Conservation (phyloP, 1,140 invertebrate genomes). For the Pararge aegeria region DNA sequence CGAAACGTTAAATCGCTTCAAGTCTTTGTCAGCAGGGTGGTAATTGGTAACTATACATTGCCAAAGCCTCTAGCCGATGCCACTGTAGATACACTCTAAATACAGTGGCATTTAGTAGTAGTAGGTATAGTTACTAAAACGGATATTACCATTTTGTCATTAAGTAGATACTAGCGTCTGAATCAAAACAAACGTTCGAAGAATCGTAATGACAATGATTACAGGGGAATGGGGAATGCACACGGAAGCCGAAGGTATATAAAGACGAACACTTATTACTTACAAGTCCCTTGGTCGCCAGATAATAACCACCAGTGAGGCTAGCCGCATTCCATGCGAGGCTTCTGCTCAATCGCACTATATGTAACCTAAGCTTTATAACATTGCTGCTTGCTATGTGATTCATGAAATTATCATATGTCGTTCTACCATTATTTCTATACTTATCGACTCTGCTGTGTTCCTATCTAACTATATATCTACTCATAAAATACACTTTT, state of each 20-base stretch:
- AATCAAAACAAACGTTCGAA: slow-evolving; percentile 15
- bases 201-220: slow-evolving; percentile 18
- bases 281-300: slow-evolving; percentile 21
- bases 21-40: too few relatives aligned
- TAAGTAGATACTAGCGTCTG: neutral
- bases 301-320: slow-evolving; percentile 33
- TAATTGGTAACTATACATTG: too few relatives aligned
- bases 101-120: too few relatives aligned
- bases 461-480: too few relatives aligned
- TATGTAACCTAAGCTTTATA: slow-evolving; percentile 12
- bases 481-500: too few relatives aligned
- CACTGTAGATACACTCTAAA: too few relatives aligned
- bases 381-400: neutral
- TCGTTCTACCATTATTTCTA: too few relatives aligned
- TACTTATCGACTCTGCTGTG: too few relatives aligned
- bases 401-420: too few relatives aligned
- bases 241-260: slow-evolving; percentile 23
- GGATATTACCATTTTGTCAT: neutral
- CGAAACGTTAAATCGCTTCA: too few relatives aligned
- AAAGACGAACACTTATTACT: slow-evolving; percentile 24
- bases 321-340: slow-evolving; percentile 38
- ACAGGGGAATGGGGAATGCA: slow-evolving; percentile 26
- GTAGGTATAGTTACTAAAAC: too few relatives aligned
- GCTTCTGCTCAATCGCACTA: slow-evolving; percentile 17
- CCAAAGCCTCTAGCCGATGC: too few relatives aligned